Evolutionary conservation across 2,888 invertebrate genomes (phyloP), one percentile per base, ranked within the genome.

Genomic region (Papilio protenor): DNA sequence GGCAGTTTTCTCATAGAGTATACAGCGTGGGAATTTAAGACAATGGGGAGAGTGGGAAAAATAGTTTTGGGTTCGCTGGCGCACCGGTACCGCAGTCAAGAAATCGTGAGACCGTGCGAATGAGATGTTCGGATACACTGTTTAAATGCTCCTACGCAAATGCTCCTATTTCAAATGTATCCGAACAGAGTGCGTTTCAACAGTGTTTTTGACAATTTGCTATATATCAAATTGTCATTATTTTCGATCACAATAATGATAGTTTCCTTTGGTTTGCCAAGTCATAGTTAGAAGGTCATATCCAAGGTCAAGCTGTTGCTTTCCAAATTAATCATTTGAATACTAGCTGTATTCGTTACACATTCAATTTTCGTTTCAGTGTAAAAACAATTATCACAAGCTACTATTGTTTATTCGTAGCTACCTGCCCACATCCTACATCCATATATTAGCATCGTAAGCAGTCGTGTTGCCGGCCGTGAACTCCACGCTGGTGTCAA

Each of bases 401-500:
- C 81, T 82, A 81, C 75, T 81, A 83, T 80, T 82, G 82, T 81
- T 83, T 82, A 83, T 81, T 81, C 82, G 81, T 83, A 84, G 84
- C 80, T 82, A 79, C 81, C 84, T 82, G 83, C 81, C 84, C 84
- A 87, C 88, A 87, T 88, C 86, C 85, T 85, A 88, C 86, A 87
- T 88, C 84, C 87, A 88, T 89, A 87, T 82, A 90, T 90, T 89
- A 89, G 85, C 88, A 88, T 87, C 83, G 83, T 85, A 87, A 88
- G 83, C 84, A 86, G 84, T 78, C 82, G 80, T 78, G 84, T 85
- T 40, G 80, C 79, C 86, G 91, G 85, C 91, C 91, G 86, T 91
- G 91, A 92, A 91, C 91, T 88, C 88, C 79, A 79, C 74, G 82
- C 66, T 74, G 82, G 89, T 90, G 91, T 91, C 90, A 94, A 93